These are phyloP conservation scores for Orchesella flavescens DNA, from an alignment of 2,888 invertebrate species.

Conservation along the genomic window DNA sequence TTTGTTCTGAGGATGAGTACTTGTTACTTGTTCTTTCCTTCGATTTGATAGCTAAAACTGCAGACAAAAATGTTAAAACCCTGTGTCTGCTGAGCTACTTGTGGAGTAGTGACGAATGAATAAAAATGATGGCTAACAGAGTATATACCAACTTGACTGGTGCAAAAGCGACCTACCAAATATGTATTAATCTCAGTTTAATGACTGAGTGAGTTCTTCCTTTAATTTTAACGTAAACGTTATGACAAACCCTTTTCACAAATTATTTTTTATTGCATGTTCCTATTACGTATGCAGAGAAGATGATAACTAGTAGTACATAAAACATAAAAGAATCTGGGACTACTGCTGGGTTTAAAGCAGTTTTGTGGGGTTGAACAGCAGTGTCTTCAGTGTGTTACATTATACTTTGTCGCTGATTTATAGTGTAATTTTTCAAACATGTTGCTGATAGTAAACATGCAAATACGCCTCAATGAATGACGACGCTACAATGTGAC, in stretches of 20 bases:
- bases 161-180: not conserved
- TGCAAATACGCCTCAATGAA: no score
- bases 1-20: no score
- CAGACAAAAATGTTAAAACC: conserved; percentile 8
- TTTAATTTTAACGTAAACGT: not conserved
- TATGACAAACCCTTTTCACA: not conserved
- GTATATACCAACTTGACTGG: not conserved
- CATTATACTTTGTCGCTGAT: not conserved
- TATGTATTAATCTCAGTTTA: not conserved
- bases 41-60: not conserved
- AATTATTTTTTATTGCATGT: not conserved
- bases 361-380: no score
- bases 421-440: not conserved
- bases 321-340: not conserved
- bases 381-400: not conserved
- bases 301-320: not conserved
- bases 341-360: not conserved
- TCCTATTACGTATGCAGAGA: not conserved
- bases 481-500: no score
- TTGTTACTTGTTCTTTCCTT: not conserved
- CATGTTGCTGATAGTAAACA: not conserved
- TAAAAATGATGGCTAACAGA: not conserved
- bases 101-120: not conserved
- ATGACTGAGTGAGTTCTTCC: not conserved
- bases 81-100: conserved; percentile 22